phyloP scores from a whole-genome alignment of 1,140 invertebrate genomes.

The Pseudachorutes palmiensis region DNA sequence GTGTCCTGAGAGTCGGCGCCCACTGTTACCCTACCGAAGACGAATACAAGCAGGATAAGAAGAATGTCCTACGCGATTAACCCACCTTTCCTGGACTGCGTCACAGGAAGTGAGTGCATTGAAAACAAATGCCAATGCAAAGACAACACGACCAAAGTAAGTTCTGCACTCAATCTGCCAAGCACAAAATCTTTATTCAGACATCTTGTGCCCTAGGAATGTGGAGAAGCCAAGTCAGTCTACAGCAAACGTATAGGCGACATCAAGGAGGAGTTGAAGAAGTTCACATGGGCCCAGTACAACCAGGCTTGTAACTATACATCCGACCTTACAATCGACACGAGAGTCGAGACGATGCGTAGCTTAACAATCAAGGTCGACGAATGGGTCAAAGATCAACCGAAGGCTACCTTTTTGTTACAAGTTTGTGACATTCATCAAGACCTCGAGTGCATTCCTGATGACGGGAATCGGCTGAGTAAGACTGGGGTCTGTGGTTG shows the following conservation, averaged over 20 bases:
- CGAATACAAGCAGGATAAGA: neutral
- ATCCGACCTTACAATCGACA: neutral
- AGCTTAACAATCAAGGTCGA: neutral
- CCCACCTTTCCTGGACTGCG: neutral
- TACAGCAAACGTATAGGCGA: neutral
- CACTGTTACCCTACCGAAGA: neutral
- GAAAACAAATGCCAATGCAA: neutral
- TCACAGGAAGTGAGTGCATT: neutral
- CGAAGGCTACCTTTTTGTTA: neutral
- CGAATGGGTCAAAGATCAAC: neutral
- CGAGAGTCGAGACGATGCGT: neutral
- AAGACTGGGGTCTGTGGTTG: neutral
- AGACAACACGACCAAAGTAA: neutral
- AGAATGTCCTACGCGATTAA: neutral
- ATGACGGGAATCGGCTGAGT: neutral
- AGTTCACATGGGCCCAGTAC: neutral
- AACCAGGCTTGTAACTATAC: neutral
- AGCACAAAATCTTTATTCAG: neutral
- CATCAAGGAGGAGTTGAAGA: neutral
- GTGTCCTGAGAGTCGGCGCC: neutral
- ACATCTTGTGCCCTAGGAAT: neutral
- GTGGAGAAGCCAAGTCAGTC: neutral
- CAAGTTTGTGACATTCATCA: neutral
- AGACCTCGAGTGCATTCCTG: neutral
- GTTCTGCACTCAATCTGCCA: neutral